Evolutionary conservation across 2,888 invertebrate genomes (phyloP).

Genomic region (Lutraria lutraria): DNA sequence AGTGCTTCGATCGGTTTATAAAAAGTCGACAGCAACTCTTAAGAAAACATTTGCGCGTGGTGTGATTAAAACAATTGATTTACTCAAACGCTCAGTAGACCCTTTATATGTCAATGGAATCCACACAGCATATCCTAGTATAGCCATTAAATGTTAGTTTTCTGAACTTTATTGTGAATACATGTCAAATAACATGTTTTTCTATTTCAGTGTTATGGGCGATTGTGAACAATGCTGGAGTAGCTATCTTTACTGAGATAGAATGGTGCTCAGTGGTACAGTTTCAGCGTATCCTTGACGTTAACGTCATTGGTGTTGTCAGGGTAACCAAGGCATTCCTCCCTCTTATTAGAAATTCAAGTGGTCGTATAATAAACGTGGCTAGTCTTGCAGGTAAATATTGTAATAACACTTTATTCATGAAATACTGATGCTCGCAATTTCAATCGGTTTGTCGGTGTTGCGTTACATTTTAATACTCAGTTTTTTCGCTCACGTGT

Average conservation of each 20-base stretch:
- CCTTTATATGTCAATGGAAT: no score
- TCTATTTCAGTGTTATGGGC: constrained; percentile 81
- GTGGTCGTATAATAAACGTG: constrained; percentile 83
- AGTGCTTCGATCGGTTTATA: no score
- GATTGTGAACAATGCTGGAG: constrained; percentile 84
- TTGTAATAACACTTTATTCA: background rate
- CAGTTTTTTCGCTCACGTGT: background rate
- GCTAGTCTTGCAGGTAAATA: constrained; percentile 83
- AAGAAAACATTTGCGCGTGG: no score
- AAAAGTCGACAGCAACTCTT: no score
- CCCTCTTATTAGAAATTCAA: constrained; percentile 77
- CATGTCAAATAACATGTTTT: background rate
- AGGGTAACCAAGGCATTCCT: constrained; percentile 83
- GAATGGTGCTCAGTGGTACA: constrained; percentile 83
- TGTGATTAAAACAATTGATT: no score
- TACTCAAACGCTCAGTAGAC: no score
- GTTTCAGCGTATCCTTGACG: constrained; percentile 82
- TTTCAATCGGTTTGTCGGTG: background rate
- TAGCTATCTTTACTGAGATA: constrained; percentile 82
- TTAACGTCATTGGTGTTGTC: constrained; percentile 83
- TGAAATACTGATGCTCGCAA: background rate
- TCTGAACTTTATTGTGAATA: no score
- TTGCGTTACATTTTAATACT: background rate
- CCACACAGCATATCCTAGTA: no score
- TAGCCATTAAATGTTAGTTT: no score